A percentile compares a stretch with the other conserved stretches of the same genome.
These are phyloP conservation scores for Tychaedon coryphoeus DNA, from an alignment of 2,113 vertebrate species.

Conservation along the genomic window DNA sequence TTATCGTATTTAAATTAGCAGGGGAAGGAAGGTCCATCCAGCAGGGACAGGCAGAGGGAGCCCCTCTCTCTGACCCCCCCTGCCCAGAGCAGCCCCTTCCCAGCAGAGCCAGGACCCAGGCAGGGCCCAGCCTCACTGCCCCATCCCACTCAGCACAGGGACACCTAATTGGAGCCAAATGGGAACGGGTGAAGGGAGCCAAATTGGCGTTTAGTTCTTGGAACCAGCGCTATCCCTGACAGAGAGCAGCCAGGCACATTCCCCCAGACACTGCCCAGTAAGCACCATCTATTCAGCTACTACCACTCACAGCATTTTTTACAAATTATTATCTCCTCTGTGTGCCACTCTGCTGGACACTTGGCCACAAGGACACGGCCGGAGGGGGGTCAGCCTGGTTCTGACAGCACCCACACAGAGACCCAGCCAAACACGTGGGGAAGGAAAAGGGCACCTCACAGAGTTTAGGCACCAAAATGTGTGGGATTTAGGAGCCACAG, in stretches of 20 bases:
- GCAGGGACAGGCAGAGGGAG: neutral
- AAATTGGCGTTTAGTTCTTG: slow-evolving; percentile 37
- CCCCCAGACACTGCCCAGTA: neutral
- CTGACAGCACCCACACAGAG: rapidly evolving
- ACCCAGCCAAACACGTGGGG: neutral
- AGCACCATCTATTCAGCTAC: neutral
- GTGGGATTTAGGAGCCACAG: neutral
- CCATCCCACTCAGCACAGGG: neutral
- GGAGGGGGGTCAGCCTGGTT: neutral
- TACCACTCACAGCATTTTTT: neutral
- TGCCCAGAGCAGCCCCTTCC: neutral
- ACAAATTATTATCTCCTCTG: neutral
- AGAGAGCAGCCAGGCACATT: neutral
- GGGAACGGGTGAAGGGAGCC: neutral
- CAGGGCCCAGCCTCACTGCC: neutral
- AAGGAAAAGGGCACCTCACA: neutral
- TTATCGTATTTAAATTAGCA: neutral
- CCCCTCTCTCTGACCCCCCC: neutral
- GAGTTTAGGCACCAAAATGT: neutral
- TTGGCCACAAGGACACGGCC: rapidly evolving
- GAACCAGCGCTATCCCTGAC: neutral
- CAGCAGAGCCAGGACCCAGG: neutral
- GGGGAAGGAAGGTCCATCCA: neutral
- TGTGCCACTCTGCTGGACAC: neutral
- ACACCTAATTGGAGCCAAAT: neutral